Base-by-base conservation (phyloP, 2,113 vertebrate genomes). In the Phocoena sinus region DNA sequence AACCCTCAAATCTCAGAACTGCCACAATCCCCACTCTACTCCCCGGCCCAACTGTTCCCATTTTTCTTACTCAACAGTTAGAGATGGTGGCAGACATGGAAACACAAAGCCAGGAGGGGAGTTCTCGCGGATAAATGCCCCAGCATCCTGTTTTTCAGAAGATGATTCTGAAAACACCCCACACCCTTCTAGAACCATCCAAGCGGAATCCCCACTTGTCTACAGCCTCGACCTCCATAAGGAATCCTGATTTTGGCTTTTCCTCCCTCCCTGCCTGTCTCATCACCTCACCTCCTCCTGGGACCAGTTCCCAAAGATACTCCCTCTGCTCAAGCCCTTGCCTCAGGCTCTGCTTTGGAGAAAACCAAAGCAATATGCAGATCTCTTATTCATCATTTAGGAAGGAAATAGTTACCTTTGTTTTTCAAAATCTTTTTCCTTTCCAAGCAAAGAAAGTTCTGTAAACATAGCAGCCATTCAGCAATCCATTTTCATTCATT, bases 1-100 rank as follows among this genome's bases (percentile, higher is more conserved):
- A 17, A 20, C 0, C 15, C 8, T 62, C 33, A n/a, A 13, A 62
- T 21, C 7, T 93, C 38, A 74, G 38, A 33, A 21, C 18, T 68
- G 8, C 12, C 15, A 8, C 79, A 71, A 26, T 6, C 3, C 1
- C 47, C 8, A 2, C 1, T 6, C 50, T 2, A 18, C 36, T 8
- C 28, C 14, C 20, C 56, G 84, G 65, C 7, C 11, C 28, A 53
- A 47, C 28, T 73, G 41, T 38, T 38, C 20, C 50, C 14, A 9
- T n/a, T 71, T 60, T 82, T 53, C 18, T 79, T 62, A 56, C 25
- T 67, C 15, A 65, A 6, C 12, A 74, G 10, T 38, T 65, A 28
- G 26, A 60, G 33, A 53, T 13, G 36, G 36, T 6, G 3, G 36
- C 8, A 31, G 23, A 58, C 26, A 50, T 8, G 26, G 38, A 82